A percentile compares a stretch with the other conserved stretches of the same genome.
Conservation (phyloP, 2,797 vertebrate species). For the Anguilla pacifica region DNA sequence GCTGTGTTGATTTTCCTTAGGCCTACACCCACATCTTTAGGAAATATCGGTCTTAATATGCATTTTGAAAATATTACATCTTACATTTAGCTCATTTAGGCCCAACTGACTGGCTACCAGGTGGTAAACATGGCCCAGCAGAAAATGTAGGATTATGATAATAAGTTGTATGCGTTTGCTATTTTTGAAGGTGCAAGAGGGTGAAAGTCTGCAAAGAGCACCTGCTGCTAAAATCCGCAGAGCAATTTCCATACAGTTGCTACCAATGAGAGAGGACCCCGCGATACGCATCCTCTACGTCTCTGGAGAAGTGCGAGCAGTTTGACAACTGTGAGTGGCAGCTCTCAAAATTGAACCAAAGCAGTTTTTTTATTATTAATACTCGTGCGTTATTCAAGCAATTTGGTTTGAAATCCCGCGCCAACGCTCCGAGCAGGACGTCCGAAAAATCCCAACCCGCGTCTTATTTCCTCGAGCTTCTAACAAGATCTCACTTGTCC, state of each 20-base stretch:
- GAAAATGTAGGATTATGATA: background rate
- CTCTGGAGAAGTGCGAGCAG: background rate
- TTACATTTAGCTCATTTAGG: too few species aligned
- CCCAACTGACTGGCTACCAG: too few species aligned
- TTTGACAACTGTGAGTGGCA: constrained; percentile 7
- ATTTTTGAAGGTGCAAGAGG: background rate
- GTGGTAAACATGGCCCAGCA: constrained; percentile 3
- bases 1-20: too few species aligned
- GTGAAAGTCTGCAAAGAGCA: background rate
- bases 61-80: too few species aligned
- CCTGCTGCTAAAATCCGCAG: background rate
- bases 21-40: too few species aligned
- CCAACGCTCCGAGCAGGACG: background rate
- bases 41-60: too few species aligned
- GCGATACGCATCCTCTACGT: background rate
- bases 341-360: background rate
- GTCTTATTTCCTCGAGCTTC: constrained; percentile 18
- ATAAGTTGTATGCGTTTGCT: background rate
- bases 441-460: background rate
- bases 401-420: constrained; percentile 26
- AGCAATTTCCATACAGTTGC: constrained; percentile 26
- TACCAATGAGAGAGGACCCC: background rate
- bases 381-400: background rate
- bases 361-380: background rate
- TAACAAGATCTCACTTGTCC: constrained; percentile 18